Conservation (phyloP, 2,888 invertebrate species). For the Orthosia gothica region DNA sequence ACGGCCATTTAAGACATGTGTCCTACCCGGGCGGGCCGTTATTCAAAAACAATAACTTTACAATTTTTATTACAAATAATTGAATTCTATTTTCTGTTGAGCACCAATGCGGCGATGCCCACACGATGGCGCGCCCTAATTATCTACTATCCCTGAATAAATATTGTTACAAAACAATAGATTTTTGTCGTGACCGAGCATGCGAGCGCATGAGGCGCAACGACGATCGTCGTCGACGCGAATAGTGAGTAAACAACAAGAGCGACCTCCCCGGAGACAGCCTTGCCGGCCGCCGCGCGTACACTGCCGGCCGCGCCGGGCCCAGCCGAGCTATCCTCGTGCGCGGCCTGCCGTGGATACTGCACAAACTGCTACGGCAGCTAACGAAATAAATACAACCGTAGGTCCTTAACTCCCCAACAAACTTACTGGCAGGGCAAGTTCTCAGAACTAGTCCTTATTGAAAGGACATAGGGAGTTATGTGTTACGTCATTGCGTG, state of each 20-base stretch:
- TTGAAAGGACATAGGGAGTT: conserved; percentile 48
- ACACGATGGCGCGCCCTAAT: conserved; percentile 49
- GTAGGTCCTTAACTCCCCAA: conserved; percentile 74
- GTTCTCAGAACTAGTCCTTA: conserved; percentile 62
- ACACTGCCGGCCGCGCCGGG: conserved; percentile 40
- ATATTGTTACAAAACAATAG: conserved; percentile 72
- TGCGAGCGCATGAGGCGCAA: background rate
- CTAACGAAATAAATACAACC: conserved; percentile 60
- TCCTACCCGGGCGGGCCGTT: too few relatives aligned
- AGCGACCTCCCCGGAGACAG: conserved; percentile 77
- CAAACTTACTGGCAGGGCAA: conserved; percentile 62
- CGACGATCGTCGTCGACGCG: conserved; percentile 21
- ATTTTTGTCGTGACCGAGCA: conserved; percentile 61
- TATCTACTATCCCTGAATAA: conserved; percentile 55
- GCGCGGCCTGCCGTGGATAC: conserved; percentile 27
- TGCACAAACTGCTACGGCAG: background rate
- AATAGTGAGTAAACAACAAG: conserved; percentile 65
- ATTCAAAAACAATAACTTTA: background rate
- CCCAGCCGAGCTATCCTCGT: background rate
- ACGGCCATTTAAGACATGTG: too few relatives aligned
- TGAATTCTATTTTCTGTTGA: background rate
- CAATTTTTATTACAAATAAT: background rate
- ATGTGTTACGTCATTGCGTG: conserved; percentile 24
- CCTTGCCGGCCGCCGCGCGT: conserved; percentile 48
- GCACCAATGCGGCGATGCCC: background rate